Base-by-base conservation (phyloP, 2,113 vertebrate genomes). In the Salminus brasiliensis region DNA sequence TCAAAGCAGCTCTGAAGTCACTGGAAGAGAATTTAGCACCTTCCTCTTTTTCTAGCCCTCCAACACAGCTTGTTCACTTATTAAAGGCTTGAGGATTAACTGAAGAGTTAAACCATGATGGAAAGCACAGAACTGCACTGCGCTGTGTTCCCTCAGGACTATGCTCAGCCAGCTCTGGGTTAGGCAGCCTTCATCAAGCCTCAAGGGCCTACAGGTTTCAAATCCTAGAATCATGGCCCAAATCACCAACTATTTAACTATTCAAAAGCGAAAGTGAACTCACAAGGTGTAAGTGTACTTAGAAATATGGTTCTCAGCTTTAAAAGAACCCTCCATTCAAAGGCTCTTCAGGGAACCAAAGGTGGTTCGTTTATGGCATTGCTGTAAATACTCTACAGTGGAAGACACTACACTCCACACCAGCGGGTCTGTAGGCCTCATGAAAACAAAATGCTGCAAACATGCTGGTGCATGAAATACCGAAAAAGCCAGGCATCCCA, bases 161-260 rank as follows among this genome's bases (percentile, higher is more conserved):
- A 55, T 23, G 30, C 62, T 77, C 49, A 25, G 32, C 66, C 52
- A 77, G 71, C 67, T 60, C n/a, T 39, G 25, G 49, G 55, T 71
- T 62, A 71, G 12, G 36, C 66, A 71, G 57, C 72, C 72, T 57
- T 49, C 43, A 32, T 34, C 62, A 41, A 72, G 57, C 57, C 43
- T 32, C 11, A 57, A 30, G 29, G 45, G 43, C 68, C 39, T 52
- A 63, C 68, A 79, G 77, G 68, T 79, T 53, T 59, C 70, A 59
- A 78, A n/a, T n/a, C n/a, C 63, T 63, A 72, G 68, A 79, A 65
- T 63, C 34, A 65, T 39, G 60, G 45, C 49, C 15, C 34, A 72
- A 79, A 79, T 72, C 57, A 27, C n/a, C 41, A 72, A 32, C 63
- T 72, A 63, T 63, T 53, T 57, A 72, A 63, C 62, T 62, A 63